Percentiles rank a stretch among this genome's conserved stretches.
Evolutionary conservation across 1,140 invertebrate genomes (phyloP).

Genomic region (Leptinotarsa lineolata): DNA sequence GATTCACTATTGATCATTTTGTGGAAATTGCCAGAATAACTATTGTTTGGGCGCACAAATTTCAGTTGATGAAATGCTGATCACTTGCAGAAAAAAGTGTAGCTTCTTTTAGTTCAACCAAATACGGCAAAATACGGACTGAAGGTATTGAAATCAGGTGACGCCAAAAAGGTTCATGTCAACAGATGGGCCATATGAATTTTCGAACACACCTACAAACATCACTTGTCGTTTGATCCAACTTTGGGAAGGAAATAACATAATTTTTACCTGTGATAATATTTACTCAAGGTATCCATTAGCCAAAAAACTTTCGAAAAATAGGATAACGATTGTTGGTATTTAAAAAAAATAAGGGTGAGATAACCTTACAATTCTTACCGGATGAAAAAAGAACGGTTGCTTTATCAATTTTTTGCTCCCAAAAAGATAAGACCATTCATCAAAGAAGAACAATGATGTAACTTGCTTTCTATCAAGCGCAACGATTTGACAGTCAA

Average conservation of each 20-base stretch:
- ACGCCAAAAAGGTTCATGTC: background rate
- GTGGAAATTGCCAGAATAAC: background rate
- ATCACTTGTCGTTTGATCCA: background rate
- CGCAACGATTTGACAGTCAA: no score
- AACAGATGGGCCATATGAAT: background rate
- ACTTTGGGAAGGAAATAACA: background rate
- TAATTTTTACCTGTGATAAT: background rate
- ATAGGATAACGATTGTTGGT: background rate
- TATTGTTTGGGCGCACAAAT: background rate
- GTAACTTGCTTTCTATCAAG: no score
- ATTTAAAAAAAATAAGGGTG: background rate
- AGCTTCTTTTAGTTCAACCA: background rate
- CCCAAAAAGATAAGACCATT: no score
- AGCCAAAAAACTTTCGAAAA: background rate
- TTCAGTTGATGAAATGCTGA: background rate
- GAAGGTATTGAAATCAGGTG: background rate
- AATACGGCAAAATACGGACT: background rate
- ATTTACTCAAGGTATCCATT: background rate
- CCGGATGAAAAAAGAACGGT: background rate
- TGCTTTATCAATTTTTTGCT: background rate
- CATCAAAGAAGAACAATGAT: no score
- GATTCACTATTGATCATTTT: background rate
- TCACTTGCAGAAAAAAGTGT: background rate
- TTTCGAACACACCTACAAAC: background rate
- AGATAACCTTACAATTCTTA: background rate